Conservation (phyloP, 2,797 vertebrate species). For the Melopsittacus undulatus region DNA sequence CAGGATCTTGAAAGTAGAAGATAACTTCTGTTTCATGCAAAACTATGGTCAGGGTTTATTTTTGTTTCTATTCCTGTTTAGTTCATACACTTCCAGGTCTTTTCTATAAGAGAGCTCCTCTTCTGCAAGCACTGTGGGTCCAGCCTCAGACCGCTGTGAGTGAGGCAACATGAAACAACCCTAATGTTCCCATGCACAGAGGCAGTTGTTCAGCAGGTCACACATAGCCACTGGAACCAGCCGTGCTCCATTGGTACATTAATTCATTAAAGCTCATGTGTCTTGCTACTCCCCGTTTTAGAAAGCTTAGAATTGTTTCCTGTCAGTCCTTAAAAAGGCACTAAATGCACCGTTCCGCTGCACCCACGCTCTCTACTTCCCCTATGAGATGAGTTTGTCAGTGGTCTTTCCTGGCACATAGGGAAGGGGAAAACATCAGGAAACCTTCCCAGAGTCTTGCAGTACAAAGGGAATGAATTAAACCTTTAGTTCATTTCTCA, state of each 20-base stretch:
- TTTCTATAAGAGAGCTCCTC: background rate
- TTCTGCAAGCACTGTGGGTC: background rate
- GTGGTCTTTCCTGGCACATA: background rate
- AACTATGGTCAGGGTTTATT: background rate
- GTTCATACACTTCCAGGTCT: background rate
- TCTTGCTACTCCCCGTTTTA: background rate
- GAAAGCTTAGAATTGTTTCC: background rate
- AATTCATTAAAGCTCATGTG: accelerated
- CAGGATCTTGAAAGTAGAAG: background rate
- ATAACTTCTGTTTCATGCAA: background rate
- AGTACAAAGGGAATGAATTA: background rate
- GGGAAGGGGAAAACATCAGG: background rate
- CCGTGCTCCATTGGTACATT: background rate
- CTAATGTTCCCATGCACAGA: background rate
- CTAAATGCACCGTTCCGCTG: background rate
- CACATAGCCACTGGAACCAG: background rate
- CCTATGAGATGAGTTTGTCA: background rate
- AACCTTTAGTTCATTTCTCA: background rate
- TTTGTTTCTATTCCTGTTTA: constrained; percentile 25
- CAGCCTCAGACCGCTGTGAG: accelerated
- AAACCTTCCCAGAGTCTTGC: background rate
- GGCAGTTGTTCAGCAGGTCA: background rate
- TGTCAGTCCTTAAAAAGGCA: background rate
- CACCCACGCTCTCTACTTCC: background rate
- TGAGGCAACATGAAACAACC: background rate